Conservation (phyloP, 2,113 vertebrate genomes). For the Sula dactylatra region DNA sequence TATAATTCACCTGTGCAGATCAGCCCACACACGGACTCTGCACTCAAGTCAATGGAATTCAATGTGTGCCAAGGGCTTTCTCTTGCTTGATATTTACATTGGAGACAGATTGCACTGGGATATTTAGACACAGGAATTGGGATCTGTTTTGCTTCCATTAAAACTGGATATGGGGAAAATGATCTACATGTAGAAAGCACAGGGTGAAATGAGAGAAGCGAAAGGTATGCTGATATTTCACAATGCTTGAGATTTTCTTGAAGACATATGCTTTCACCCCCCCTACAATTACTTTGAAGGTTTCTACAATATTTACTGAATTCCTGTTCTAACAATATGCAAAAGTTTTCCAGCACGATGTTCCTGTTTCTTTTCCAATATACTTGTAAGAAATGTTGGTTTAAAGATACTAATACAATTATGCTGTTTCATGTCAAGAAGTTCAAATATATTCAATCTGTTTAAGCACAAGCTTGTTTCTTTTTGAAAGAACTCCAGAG, state of each 20-base stretch:
- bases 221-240: not conserved
- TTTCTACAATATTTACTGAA: not conserved
- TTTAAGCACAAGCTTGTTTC: not conserved
- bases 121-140: not conserved
- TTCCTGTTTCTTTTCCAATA: not conserved
- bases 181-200: not conserved
- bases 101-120: not conserved
- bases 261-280: not conserved
- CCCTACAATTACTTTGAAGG: not conserved
- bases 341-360: not conserved
- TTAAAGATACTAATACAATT: not conserved
- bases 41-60: not conserved
- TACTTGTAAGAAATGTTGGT: not conserved
- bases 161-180: not conserved
- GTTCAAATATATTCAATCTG: not conserved
- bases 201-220: not conserved
- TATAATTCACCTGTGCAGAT: not conserved
- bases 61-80: not conserved
- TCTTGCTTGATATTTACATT: not conserved
- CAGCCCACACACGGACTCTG: not conserved
- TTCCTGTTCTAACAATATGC: not conserved
- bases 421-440: not conserved
- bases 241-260: not conserved
- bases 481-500: not conserved
- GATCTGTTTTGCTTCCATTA: not conserved